A percentile compares a stretch with the other conserved stretches of the same genome.
These are phyloP conservation scores for Andinoacara biseriatus DNA, from an alignment of 2,113 vertebrate genomes.

Conservation along the genomic window DNA sequence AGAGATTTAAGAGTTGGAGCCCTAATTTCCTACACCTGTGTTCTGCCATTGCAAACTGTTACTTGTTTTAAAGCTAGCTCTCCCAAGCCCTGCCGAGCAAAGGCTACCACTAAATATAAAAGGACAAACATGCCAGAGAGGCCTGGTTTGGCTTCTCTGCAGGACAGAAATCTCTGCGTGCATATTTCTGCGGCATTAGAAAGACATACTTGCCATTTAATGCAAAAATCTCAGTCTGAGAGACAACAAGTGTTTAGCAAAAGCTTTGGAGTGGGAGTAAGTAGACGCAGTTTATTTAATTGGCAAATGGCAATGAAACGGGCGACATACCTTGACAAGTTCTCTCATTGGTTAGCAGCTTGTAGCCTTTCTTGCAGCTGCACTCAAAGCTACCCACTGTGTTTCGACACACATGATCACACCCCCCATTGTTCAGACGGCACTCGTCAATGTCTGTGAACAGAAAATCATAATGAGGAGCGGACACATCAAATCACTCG, in stretches of 20 bases:
- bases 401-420: conserved; percentile 97
- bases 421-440: conserved; percentile 93
- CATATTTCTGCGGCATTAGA: neutral
- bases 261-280: neutral
- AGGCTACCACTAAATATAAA: conserved; percentile 55
- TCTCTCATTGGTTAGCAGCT: conserved; percentile 96
- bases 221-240: neutral
- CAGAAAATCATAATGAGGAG: conserved; percentile 19
- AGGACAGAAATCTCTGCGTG: neutral
- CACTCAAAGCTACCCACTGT: conserved; percentile 97
- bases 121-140: conserved; percentile 53
- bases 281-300: neutral
- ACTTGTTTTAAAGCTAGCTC: conserved; percentile 66
- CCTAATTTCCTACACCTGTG: conserved; percentile 76
- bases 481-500: conserved; percentile 7
- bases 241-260: neutral
- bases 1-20: conserved; percentile 41
- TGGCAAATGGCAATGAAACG: neutral
- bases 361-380: conserved; percentile 98
- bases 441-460: conserved; percentile 94
- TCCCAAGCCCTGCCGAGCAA: conserved; percentile 62
- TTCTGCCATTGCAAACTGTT: conserved; percentile 52
- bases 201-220: neutral
- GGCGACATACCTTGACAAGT: conserved; percentile 91
- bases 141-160: conserved; percentile 24